phyloP scores from a whole-genome alignment of 2,888 invertebrate species.

The Drosophila meridiana region DNA sequence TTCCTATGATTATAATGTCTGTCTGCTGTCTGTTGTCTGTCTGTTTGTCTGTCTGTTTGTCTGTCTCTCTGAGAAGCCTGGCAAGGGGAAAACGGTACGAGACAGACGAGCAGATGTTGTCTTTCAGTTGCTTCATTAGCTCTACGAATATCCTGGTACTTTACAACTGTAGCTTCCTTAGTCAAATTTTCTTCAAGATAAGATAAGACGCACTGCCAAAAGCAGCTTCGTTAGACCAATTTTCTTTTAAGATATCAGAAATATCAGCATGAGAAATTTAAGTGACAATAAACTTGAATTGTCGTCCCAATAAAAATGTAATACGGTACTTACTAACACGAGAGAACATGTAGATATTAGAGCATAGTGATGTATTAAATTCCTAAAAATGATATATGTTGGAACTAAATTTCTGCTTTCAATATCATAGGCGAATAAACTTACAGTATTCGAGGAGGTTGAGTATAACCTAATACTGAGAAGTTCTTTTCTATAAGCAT shows the following conservation, averaged over 20 bases:
- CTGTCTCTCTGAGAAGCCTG: constrained; percentile 1
- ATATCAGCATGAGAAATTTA: background rate
- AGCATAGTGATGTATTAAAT: too few relatives aligned
- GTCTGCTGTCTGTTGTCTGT: background rate
- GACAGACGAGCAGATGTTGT: constrained; percentile 32
- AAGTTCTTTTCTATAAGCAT: background rate
- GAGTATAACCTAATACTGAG: too few relatives aligned
- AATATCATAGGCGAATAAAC: too few relatives aligned
- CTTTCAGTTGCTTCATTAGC: constrained; percentile 2
- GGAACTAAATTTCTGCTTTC: too few relatives aligned
- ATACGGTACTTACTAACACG: background rate
- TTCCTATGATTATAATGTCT: constrained; percentile 59
- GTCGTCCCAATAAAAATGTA: background rate
- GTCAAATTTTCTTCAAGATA: background rate
- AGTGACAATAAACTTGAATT: background rate
- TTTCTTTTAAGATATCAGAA: background rate
- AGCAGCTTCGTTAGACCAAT: too few relatives aligned
- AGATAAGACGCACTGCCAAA: too few relatives aligned
- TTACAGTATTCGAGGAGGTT: too few relatives aligned
- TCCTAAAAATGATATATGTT: too few relatives aligned
- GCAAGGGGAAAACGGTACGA: background rate
- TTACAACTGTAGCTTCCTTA: background rate
- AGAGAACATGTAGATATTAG: too few relatives aligned
- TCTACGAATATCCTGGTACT: background rate
- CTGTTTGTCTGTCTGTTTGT: constrained; percentile 12